phyloP scores from a whole-genome alignment of 1,140 invertebrate genomes.

The Trypoxylus dichotomus region DNA sequence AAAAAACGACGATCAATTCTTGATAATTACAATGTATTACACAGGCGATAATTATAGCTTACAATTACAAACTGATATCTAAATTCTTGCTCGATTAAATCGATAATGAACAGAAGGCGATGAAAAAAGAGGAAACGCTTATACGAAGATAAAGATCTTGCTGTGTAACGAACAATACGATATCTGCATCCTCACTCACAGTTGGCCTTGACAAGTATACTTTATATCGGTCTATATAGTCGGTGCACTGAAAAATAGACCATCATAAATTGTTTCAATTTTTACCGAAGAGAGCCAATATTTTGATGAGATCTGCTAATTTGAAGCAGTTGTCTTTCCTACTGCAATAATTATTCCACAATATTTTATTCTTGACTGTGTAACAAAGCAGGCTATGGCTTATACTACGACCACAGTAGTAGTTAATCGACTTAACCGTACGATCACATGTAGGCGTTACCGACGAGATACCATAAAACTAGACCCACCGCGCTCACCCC shows the following conservation, averaged over 20 bases:
- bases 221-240: too few species aligned
- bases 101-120: background rate
- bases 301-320: too few species aligned
- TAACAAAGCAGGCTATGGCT: too few species aligned
- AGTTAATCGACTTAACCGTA: background rate
- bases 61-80: constrained; percentile 15
- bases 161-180: background rate
- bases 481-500: background rate
- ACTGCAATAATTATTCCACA: too few species aligned
- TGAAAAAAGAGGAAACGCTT: background rate
- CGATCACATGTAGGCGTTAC: background rate
- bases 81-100: background rate
- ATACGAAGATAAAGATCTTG: background rate
- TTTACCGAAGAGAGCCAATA: too few species aligned
- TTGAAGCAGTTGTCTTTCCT: too few species aligned
- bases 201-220: background rate
- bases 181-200: background rate
- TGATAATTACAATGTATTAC: background rate
- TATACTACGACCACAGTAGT: background rate
- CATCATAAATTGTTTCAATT: background rate
- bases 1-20: background rate
- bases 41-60: background rate
- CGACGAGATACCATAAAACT: background rate
- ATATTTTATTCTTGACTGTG: too few species aligned
- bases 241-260: too few species aligned